Evolutionary conservation across 2,888 invertebrate species (phyloP).

Genomic region (Beris morrisii): DNA sequence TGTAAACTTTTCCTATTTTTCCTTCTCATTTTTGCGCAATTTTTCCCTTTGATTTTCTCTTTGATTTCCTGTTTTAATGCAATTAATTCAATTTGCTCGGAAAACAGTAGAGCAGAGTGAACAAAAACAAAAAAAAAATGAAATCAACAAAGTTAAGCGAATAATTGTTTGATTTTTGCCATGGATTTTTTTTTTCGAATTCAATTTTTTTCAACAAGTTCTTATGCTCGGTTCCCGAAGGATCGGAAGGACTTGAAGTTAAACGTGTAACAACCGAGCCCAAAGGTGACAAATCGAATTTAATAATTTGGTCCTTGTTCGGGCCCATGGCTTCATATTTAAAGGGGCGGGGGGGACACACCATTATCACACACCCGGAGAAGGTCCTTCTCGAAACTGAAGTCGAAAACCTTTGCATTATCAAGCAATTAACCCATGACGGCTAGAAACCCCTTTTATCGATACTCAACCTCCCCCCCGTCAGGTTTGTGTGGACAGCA

Average conservation of each 20-base stretch:
- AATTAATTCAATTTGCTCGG: conserved; percentile 28
- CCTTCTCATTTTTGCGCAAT: conserved; percentile 2
- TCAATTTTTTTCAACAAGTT: no score
- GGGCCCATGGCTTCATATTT: no score
- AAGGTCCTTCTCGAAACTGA: background rate
- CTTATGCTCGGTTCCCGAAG: background rate
- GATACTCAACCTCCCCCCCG: background rate
- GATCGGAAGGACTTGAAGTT: background rate
- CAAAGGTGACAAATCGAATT: conserved; percentile 35
- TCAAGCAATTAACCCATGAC: conserved; percentile 41
- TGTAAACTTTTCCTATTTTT: conserved; percentile 1
- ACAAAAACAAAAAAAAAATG: no score
- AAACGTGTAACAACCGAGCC: background rate
- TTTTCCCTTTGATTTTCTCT: conserved; percentile 24
- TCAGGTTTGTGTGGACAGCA: no score
- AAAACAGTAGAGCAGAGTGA: background rate
- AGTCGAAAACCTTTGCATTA: conserved; percentile 38
- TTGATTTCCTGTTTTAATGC: conserved; percentile 19
- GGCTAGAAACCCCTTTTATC: conserved; percentile 23
- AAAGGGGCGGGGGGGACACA: background rate
- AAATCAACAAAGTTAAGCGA: no score
- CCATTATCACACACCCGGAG: background rate
- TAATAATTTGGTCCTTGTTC: conserved; percentile 29
- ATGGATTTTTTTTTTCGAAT: no score
- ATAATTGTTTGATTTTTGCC: no score